Conservation (phyloP, 2,888 invertebrate species). For the Eristalis intricaria region DNA sequence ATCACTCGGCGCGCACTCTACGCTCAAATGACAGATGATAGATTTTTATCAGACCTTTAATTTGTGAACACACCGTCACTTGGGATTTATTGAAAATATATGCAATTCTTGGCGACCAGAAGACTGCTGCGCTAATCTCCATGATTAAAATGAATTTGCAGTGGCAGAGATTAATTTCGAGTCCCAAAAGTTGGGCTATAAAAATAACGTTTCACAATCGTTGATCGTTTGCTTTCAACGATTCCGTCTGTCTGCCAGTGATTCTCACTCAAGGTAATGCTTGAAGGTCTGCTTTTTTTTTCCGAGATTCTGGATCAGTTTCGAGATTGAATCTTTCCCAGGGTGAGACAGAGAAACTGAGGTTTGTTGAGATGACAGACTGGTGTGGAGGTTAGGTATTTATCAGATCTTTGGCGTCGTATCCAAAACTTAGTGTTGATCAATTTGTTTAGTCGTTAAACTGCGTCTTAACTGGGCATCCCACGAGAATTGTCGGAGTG, state of each 20-base stretch:
- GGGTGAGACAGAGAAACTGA: no score
- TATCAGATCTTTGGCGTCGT: neutral
- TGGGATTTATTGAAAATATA: slow-evolving; percentile 18
- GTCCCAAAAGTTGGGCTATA: neutral
- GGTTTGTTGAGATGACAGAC: no score
- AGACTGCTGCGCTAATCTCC: neutral
- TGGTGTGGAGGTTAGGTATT: neutral
- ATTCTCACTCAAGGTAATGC: neutral
- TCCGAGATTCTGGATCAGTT: neutral
- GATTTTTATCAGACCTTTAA: slow-evolving; percentile 53
- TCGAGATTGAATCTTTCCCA: neutral
- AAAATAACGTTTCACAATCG: neutral
- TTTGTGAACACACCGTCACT: slow-evolving; percentile 51
- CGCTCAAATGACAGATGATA: slow-evolving; percentile 37
- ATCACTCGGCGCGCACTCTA: slow-evolving; percentile 7
- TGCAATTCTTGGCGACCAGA: neutral
- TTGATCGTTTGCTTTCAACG: neutral
- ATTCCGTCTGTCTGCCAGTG: neutral
- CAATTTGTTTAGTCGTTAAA: neutral
- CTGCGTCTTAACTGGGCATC: neutral
- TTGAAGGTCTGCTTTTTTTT: neutral
- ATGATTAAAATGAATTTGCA: neutral
- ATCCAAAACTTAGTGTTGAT: neutral
- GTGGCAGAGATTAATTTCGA: neutral
- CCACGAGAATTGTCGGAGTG: neutral